Conservation (phyloP, 2,113 vertebrate species). For the Monopterus albus region DNA sequence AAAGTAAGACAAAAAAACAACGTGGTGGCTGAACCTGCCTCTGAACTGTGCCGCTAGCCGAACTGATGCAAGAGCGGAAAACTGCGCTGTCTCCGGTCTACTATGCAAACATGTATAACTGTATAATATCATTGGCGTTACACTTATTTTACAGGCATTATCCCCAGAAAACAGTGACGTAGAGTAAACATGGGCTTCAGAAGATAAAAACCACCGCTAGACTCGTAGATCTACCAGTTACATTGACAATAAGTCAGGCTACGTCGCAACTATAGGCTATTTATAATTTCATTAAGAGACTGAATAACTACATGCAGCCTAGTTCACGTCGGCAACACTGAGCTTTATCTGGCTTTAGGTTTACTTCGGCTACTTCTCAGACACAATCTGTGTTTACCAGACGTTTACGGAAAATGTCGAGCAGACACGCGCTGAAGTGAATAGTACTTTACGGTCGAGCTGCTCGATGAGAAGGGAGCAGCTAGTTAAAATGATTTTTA, state of each 20-base stretch:
- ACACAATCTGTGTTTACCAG: not conserved
- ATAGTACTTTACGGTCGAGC: not conserved
- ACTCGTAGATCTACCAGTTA: constrained; percentile 1
- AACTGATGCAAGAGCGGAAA: not conserved
- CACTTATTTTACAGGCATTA: no score
- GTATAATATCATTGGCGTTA: no score
- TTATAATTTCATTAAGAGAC: not conserved
- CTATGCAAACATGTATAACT: not conserved
- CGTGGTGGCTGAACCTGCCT: constrained; percentile 1
- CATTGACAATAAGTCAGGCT: constrained; percentile 38
- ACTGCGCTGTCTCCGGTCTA: not conserved
- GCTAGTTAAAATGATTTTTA: constrained; percentile 4
- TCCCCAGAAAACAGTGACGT: no score
- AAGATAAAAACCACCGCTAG: no score
- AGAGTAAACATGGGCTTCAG: no score
- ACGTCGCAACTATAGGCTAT: constrained; percentile 28
- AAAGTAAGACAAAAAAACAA: constrained; percentile 3
- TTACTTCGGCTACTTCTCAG: constrained; percentile 39
- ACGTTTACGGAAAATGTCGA: not conserved
- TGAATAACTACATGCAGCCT: constrained; percentile 10
- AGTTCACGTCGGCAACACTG: not conserved
- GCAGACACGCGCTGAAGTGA: constrained; percentile 26
- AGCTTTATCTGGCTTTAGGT: constrained; percentile 29
- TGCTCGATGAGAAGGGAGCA: not conserved
- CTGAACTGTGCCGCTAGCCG: no score